Conservation (phyloP, 2,888 invertebrate genomes). For the Pristionchus mayeri region DNA sequence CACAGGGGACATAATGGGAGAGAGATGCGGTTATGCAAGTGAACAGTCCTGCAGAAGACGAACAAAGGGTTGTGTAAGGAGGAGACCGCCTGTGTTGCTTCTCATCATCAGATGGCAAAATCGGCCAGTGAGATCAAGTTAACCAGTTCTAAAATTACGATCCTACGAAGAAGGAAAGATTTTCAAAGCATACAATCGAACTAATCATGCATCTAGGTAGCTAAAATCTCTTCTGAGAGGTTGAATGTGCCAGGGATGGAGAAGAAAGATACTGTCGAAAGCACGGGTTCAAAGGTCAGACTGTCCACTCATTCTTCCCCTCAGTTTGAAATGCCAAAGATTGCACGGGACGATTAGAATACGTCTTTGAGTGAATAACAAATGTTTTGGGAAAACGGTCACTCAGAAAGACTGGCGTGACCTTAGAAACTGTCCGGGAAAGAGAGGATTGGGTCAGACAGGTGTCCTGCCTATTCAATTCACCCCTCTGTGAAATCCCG, state of each 20-base stretch:
- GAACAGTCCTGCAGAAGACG: not conserved
- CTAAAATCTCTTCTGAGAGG: no score
- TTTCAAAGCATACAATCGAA: no score
- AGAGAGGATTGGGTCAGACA: not conserved
- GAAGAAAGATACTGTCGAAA: no score
- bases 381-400: not conserved
- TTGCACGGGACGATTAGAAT: not conserved
- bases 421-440: not conserved
- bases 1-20: conserved; percentile 5
- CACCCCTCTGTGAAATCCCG: not conserved
- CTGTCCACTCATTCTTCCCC: not conserved
- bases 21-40: not conserved
- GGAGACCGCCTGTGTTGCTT: not conserved
- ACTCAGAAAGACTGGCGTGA: not conserved
- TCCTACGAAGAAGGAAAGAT: no score
- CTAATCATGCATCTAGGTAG: no score
- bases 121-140: no score
- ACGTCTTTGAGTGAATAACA: not conserved
- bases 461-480: conserved; percentile 11
- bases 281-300: no score
- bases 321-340: not conserved
- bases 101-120: conserved; percentile 1
- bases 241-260: no score
- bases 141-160: no score
- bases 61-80: conserved; percentile 12